Evolutionary conservation across 2,888 invertebrate genomes (phyloP).

Genomic region (Suillia variegata): DNA sequence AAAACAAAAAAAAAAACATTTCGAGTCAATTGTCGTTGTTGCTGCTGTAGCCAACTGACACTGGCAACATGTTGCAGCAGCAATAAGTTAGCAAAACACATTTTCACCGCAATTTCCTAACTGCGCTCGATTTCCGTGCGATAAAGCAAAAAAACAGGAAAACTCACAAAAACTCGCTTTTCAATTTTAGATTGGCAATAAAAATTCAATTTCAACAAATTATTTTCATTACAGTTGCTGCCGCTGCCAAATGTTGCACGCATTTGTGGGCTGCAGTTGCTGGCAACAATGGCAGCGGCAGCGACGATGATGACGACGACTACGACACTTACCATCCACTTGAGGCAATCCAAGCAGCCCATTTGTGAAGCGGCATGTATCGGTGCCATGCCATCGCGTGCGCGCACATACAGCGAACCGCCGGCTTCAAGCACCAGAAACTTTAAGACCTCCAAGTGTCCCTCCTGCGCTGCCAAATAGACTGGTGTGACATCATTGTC

Average conservation of each 20-base stretch:
- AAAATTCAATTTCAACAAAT: background rate
- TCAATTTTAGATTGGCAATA: background rate
- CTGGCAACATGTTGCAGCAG: background rate
- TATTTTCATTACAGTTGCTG: too few species aligned
- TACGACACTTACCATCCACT: conserved; percentile 78
- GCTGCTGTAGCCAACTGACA: too few species aligned
- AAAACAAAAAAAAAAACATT: too few species aligned
- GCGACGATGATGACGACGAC: background rate
- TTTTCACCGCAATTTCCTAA: background rate
- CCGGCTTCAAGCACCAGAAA: conserved; percentile 84
- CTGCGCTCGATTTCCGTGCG: too few species aligned
- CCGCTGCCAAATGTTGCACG: background rate
- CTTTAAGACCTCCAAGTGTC: conserved; percentile 83
- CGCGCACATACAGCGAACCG: conserved; percentile 80
- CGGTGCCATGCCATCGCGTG: conserved; percentile 89
- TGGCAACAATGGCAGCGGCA: background rate
- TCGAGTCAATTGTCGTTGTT: too few species aligned
- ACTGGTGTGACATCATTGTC: conserved; percentile 91
- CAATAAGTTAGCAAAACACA: background rate
- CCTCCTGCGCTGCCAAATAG: conserved; percentile 87
- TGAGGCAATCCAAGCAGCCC: conserved; percentile 83
- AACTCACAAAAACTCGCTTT: background rate
- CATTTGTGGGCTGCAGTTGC: background rate
- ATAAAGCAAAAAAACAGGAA: too few species aligned
- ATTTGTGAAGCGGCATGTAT: conserved; percentile 90